Evolutionary conservation across 1,140 invertebrate species (phyloP).

Genomic region (Elysia chlorotica): DNA sequence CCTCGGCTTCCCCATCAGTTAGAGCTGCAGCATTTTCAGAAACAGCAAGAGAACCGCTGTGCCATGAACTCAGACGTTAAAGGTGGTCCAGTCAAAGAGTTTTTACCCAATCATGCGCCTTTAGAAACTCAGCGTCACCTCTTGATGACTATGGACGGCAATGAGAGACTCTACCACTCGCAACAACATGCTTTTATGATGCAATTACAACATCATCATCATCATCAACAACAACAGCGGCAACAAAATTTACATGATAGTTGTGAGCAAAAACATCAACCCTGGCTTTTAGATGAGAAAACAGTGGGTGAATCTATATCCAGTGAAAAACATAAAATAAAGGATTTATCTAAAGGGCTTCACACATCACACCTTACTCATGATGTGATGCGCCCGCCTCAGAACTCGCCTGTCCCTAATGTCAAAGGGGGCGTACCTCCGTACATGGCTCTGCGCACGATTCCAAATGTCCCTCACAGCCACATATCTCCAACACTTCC

Average conservation of each 20-base stretch:
- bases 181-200: too few species aligned
- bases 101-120: too few species aligned
- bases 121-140: too few species aligned
- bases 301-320: background rate
- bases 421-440: too few species aligned
- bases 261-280: background rate
- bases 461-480: too few species aligned
- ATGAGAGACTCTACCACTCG: too few species aligned
- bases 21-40: background rate
- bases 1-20: background rate
- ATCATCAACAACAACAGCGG: background rate
- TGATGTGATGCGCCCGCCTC: background rate
- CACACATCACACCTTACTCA: too few species aligned
- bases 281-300: background rate
- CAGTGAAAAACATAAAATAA: background rate
- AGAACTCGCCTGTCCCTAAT: constrained; percentile 6
- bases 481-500: too few species aligned
- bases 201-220: background rate
- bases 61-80: background rate
- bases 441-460: too few species aligned
- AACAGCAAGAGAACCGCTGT: background rate
- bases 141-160: too few species aligned
- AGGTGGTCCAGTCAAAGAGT: too few species aligned
- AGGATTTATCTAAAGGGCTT: too few species aligned
- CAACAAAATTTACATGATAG: background rate